These are phyloP conservation scores for Actinernus sp. DNA, from an alignment of 92 coral and sea anemone genomes.

Conservation along the genomic window DNA sequence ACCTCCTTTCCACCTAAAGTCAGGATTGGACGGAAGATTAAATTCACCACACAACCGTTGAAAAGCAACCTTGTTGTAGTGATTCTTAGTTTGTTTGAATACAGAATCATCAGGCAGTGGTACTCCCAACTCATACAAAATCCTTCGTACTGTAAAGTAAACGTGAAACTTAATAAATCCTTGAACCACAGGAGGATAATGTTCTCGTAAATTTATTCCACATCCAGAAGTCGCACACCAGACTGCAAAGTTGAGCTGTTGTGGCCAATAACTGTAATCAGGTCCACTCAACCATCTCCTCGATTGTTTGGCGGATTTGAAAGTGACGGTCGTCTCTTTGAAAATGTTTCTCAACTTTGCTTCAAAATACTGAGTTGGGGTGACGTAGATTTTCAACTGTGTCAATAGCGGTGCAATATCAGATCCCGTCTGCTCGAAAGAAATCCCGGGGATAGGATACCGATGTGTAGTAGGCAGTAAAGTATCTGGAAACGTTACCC, in stretches of 20 bases:
- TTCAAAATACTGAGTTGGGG: conserved; percentile 12
- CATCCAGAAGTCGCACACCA: conserved; percentile 18
- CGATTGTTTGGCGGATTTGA: background rate
- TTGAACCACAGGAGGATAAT: background rate
- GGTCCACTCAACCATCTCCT: conserved; percentile 14
- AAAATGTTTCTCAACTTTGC: conserved; percentile 7
- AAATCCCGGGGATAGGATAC: too few relatives aligned
- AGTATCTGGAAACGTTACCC: too few relatives aligned
- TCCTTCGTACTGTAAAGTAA: conserved; percentile 13
- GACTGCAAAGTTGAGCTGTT: conserved; percentile 13
- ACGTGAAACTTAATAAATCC: conserved; percentile 16
- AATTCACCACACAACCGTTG: conserved; percentile 2
- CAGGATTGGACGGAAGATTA: too few relatives aligned
- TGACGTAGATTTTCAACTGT: background rate
- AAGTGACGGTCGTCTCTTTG: conserved; percentile 1
- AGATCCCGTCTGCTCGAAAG: too few relatives aligned
- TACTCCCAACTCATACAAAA: conserved; percentile 5
- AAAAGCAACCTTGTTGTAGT: conserved; percentile 5
- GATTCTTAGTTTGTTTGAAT: conserved; percentile 1
- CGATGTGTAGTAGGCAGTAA: too few relatives aligned
- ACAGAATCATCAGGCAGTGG: conserved; percentile 16
- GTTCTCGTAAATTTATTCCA: conserved; percentile 1
- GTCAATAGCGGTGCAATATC: too few relatives aligned
- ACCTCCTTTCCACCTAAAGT: too few relatives aligned
- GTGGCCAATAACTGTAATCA: conserved; percentile 22